A percentile compares a stretch with the other conserved stretches of the same genome.
These are phyloP conservation scores for Mesaphorura yosii DNA, from an alignment of 1,140 invertebrate genomes.

Conservation along the genomic window DNA sequence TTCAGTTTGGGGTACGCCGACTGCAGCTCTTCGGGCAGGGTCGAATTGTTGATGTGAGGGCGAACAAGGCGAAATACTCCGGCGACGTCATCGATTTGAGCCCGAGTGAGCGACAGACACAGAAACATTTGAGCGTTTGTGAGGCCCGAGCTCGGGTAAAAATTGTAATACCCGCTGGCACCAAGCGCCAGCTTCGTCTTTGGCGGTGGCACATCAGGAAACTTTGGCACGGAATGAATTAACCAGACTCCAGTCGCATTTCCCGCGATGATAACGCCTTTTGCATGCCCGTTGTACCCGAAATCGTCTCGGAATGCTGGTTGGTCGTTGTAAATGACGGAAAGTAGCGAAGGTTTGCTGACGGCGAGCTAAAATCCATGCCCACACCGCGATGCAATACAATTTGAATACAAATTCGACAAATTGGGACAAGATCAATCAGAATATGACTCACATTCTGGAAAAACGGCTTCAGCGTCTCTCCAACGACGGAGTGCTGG, in stretches of 20 bases:
- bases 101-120: neutral
- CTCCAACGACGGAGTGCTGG: neutral
- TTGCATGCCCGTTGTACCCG: conserved; percentile 59
- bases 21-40: neutral
- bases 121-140: conserved; percentile 7
- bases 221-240: conserved; percentile 78
- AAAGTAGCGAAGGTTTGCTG: neutral
- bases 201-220: conserved; percentile 40
- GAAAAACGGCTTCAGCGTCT: neutral
- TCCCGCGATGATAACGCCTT: conserved; percentile 66
- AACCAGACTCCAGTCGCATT: conserved; percentile 67
- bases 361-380: neutral
- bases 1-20: neutral
- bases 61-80: neutral
- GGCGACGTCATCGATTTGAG: neutral
- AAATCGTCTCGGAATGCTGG: neutral
- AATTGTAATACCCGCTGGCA: too few relatives aligned
- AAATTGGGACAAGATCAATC: neutral
- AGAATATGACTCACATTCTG: neutral
- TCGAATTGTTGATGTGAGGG: neutral
- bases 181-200: too few relatives aligned
- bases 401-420: neutral
- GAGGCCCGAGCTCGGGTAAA: neutral
- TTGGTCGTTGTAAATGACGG: conserved; percentile 6
- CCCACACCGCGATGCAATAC: too few relatives aligned